Conservation (phyloP, 1,140 invertebrate genomes). For the Proctacanthus coquilletti region DNA sequence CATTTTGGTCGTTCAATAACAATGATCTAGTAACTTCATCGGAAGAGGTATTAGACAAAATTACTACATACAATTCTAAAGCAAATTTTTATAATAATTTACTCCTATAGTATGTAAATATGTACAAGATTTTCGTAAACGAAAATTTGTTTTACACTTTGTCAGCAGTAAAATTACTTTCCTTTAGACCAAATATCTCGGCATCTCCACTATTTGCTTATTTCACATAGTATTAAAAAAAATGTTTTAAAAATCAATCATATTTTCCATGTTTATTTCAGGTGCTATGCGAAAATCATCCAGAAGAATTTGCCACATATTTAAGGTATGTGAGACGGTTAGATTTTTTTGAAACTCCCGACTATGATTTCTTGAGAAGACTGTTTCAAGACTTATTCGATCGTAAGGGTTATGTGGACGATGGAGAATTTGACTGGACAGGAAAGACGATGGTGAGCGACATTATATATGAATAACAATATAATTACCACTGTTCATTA, state of each 20-base stretch:
- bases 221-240: too few species aligned
- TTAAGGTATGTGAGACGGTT: conserved; percentile 91
- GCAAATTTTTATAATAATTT: too few species aligned
- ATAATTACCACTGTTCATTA: not conserved
- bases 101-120: too few species aligned
- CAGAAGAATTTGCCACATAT: conserved; percentile 94
- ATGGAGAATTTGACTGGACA: conserved; percentile 97
- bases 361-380: conserved; percentile 95
- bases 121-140: too few species aligned
- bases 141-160: too few species aligned
- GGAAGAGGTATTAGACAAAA: too few species aligned
- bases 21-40: too few species aligned
- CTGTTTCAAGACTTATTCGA: conserved; percentile 92
- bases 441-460: conserved; percentile 78
- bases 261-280: conserved; percentile 10
- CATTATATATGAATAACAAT: conserved; percentile 7
- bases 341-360: conserved; percentile 99
- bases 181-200: too few species aligned
- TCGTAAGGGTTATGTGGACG: conserved; percentile 79
- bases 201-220: too few species aligned
- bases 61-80: too few species aligned
- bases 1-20: too few species aligned
- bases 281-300: conserved; percentile 93
- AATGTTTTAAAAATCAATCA: not conserved
- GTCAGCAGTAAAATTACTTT: too few species aligned